Conservation (phyloP, 2,888 invertebrate genomes). For the Mimachlamys varia region DNA sequence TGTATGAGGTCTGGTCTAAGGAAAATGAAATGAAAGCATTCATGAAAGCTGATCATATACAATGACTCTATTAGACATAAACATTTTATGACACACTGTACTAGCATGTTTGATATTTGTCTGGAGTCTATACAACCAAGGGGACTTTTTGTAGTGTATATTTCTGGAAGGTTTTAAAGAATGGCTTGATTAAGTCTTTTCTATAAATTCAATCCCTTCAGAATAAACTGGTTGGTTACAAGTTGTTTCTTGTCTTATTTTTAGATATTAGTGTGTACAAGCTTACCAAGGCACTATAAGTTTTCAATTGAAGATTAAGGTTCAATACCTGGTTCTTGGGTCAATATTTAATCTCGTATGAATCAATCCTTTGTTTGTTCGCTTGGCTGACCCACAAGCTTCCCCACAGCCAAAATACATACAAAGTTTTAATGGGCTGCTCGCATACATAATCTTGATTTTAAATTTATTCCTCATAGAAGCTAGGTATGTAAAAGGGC, state of each 20-base stretch:
- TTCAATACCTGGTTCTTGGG: constrained; percentile 4
- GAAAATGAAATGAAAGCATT: no score
- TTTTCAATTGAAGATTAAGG: constrained; percentile 19
- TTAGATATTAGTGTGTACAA: neutral
- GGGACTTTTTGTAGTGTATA: neutral
- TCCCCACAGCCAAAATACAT: neutral
- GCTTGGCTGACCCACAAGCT: neutral
- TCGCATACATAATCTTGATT: neutral
- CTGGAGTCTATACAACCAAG: neutral
- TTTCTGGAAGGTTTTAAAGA: neutral
- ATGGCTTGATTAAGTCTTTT: neutral
- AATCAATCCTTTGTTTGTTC: constrained; percentile 27
- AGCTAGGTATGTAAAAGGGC: constrained; percentile 3
- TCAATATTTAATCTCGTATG: constrained; percentile 22
- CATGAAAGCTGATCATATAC: no score
- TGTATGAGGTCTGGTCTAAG: neutral
- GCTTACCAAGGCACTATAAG: constrained; percentile 14
- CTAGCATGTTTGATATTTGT: no score
- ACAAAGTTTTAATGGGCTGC: neutral
- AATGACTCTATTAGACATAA: no score
- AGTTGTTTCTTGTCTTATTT: neutral
- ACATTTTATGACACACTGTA: no score
- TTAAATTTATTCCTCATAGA: constrained; percentile 3
- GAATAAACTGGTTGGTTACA: constrained; percentile 22
- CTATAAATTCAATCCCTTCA: constrained; percentile 9